Evolutionary conservation across 2,797 vertebrate genomes (phyloP).

Genomic region (Amphiprion clarkii): DNA sequence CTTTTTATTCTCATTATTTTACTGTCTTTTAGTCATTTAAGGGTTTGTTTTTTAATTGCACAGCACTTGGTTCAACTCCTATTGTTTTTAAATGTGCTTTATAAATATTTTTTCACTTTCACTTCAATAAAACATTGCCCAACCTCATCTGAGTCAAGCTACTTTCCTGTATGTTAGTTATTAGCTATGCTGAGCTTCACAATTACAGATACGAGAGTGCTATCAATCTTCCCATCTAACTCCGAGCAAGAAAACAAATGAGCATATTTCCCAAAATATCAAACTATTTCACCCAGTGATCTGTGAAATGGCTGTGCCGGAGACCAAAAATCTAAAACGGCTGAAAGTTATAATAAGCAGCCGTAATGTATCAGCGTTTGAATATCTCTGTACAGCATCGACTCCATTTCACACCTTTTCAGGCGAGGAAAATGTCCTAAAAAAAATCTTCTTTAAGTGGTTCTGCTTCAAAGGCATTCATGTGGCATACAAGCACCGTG

Average conservation of each 20-base stretch:
- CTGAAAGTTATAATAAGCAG: slow-evolving; percentile 4
- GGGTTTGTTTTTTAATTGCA: too few relatives aligned
- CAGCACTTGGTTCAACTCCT: too few relatives aligned
- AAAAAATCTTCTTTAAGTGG: slow-evolving; percentile 33
- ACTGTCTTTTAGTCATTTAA: too few relatives aligned
- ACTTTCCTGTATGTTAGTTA: background rate
- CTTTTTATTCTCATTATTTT: too few relatives aligned
- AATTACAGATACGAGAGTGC: background rate
- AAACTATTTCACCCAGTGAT: background rate
- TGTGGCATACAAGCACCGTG: slow-evolving; percentile 10
- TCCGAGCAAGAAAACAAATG: background rate
- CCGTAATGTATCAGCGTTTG: background rate
- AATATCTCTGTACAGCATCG: slow-evolving; percentile 5
- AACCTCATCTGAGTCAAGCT: background rate
- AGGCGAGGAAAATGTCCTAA: background rate
- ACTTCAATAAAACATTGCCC: too few relatives aligned
- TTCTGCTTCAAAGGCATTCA: slow-evolving; percentile 43
- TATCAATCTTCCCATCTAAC: background rate
- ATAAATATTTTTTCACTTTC: too few relatives aligned
- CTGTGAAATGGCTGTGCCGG: background rate
- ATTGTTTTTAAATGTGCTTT: too few relatives aligned
- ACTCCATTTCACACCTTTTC: slow-evolving; percentile 29
- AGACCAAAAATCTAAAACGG: background rate
- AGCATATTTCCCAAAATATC: background rate
- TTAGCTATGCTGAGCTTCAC: background rate